Base-by-base conservation (phyloP, 1,140 invertebrate species). In the Drosophila sechellia region DNA sequence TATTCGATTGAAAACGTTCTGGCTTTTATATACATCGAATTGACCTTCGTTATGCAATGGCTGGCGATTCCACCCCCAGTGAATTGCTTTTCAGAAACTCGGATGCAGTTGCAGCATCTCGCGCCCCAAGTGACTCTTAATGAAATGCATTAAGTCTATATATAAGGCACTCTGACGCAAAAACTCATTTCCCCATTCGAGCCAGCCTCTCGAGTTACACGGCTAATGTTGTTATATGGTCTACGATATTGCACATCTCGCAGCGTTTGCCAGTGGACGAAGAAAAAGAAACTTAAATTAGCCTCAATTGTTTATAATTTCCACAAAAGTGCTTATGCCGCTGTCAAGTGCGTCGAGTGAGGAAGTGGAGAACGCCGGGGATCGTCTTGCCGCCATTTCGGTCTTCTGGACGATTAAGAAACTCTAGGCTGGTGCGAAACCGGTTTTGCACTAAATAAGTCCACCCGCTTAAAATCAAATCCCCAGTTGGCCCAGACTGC, bases 251-350 rank as follows among this genome's bases (percentile, higher is more conserved):
- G 43, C 34, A 65, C 45, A 50, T 61, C 34, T 37, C 17, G 11
- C 11, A 63, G 58, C 37, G 43, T 37, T 22, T 39, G 42, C 35
- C 20, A 31, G 49, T 50, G 37, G 48, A 74, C 17, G 56, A 53
- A 12, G 35, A 40, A 64, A 48, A 64, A 58, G 56, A 58, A 87
- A 77, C 83, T 61, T 87, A 86, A 87, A 87, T 87, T 87, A 86
- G 83, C 76, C 83, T 87, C 83, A 86, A 87, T 87, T 87, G 83
- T 87, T 87, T 87, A 89, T 87, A 87, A 87, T 87, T 87, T 63
- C 42, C 50, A 52, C 63, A 77, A 57, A 70, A 70, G 66, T 57
- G 64, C 66, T 56, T 42, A 40, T 35, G 54, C 43, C 39, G 59
- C 56, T 70, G 70, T 79, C 75, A 79, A 87, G 83, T 86, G 78